Conservation (phyloP, 2,113 vertebrate genomes). For the Chaetops frenatus region DNA sequence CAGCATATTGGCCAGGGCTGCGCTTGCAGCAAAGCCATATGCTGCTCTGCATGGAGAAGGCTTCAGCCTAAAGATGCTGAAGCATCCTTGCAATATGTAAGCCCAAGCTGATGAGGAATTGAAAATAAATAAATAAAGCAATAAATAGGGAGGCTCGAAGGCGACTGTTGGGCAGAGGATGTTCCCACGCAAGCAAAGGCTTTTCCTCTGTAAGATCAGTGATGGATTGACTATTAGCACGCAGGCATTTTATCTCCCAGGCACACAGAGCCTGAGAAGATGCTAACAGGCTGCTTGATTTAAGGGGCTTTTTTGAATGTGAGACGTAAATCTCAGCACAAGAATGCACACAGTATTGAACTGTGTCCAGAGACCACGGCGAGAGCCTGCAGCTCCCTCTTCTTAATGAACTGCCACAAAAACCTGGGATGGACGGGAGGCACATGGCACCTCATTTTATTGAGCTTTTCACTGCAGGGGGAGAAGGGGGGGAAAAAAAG, state of each 20-base stretch:
- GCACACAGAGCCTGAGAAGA: constrained; percentile 25
- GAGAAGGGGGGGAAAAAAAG: not conserved
- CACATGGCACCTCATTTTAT: constrained; percentile 1
- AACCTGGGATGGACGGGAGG: not conserved
- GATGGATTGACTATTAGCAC: constrained; percentile 39
- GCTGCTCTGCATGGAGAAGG: not conserved
- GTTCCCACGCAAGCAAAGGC: not conserved
- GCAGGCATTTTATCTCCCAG: constrained; percentile 37
- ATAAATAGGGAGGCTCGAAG: not conserved
- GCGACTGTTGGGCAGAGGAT: not conserved
- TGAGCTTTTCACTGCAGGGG: not conserved
- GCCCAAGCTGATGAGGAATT: not conserved
- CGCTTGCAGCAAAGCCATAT: not conserved
- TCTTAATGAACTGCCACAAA: constrained; percentile 52
- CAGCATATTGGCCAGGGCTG: constrained; percentile 29
- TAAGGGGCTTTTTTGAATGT: constrained; percentile 45
- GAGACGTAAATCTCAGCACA: constrained; percentile 49
- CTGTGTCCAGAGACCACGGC: not conserved
- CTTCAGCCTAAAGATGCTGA: not conserved
- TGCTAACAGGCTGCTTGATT: constrained; percentile 58
- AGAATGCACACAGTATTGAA: constrained; percentile 46
- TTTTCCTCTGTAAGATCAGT: not conserved
- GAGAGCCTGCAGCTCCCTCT: constrained; percentile 6
- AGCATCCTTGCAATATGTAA: not conserved
- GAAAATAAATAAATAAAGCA: not conserved